Base-by-base conservation (phyloP, 2,113 vertebrate species). In the Meleagris gallopavo region DNA sequence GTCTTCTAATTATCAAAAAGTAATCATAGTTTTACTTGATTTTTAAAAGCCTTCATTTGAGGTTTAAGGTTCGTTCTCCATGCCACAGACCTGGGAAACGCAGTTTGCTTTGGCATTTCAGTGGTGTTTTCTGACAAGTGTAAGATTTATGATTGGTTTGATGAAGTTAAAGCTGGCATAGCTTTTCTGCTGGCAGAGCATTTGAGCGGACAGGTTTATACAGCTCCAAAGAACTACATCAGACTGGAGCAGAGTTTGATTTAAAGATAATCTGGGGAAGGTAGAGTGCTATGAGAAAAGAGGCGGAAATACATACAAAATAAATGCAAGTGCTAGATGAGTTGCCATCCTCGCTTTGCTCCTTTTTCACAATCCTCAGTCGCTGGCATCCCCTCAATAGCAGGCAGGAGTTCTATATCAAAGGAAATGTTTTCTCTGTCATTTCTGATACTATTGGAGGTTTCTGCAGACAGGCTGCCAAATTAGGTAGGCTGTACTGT, bases 151-250 rank as follows among this genome's bases (percentile, higher is more conserved):
- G 83, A 55, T 62, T 45, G 80, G 30, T 89, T 86, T 85, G 74
- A 87, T 83, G 87, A 92, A 92, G 82, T 82, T 77, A 66, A 92
- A 90, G 65, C 91, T 94, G 96, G 89, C 93, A 75, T 45, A 69
- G 88, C 50, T 91, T 91, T 79, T 89, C 61, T 55, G 83, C 25
- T 9, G 70, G 80, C 95, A 38, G 79, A 95, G 78, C 91, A 76
- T 92, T 93, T 94, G 73, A 77, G 72, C 62, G 91, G 95, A 91
- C 82, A 94, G 89, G 82, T 94, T 97, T 95, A 83, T 81, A 86
- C 73, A 92, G 18, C 86, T 95, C 70, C 9, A 19, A 96, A 94
- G 61, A 93, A 84, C 86, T 93, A n/a, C 80, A 81, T 71, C 82
- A 88, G 89, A 95, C 84, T 73, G 70, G 50, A 57, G 48, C 70